phyloP scores from a whole-genome alignment of 2,797 vertebrate species.

The Manis javanica region DNA sequence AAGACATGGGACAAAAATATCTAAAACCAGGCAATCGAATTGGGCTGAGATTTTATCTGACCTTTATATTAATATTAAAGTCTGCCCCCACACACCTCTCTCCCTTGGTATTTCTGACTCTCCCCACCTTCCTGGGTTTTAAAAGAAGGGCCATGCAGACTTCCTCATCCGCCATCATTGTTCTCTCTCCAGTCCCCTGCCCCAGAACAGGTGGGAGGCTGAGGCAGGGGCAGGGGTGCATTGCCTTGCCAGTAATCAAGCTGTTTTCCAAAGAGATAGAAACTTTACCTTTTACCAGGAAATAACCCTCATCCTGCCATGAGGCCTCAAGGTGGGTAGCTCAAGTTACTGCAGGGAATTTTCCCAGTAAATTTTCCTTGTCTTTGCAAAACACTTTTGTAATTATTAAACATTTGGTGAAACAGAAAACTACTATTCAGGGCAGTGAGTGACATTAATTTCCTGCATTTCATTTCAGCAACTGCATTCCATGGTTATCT shows the following conservation, averaged over 20 bases:
- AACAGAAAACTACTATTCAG: constrained; percentile 37
- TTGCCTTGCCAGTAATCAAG: background rate
- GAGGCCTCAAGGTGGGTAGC: constrained; percentile 25
- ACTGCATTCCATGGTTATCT: background rate
- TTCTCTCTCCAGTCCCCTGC: background rate
- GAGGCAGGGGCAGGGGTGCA: background rate
- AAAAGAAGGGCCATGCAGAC: background rate
- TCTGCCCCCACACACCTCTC: background rate
- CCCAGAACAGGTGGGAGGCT: background rate
- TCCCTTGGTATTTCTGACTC: background rate
- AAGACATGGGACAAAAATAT: background rate
- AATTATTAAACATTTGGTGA: constrained; percentile 30
- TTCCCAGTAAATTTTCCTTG: background rate
- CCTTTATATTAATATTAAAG: background rate
- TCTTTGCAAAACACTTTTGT: constrained; percentile 27
- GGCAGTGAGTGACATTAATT: background rate
- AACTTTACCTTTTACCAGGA: constrained; percentile 48
- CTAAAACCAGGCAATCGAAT: background rate
- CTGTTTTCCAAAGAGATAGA: constrained; percentile 26
- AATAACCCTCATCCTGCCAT: background rate
- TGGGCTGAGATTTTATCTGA: background rate
- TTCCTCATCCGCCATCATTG: background rate
- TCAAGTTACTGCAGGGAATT: constrained; percentile 31
- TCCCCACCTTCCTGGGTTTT: background rate
- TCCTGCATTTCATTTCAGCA: constrained; percentile 43